Evolutionary conservation across 2,797 vertebrate genomes (phyloP).

Genomic region (Intellagama lesueurii): DNA sequence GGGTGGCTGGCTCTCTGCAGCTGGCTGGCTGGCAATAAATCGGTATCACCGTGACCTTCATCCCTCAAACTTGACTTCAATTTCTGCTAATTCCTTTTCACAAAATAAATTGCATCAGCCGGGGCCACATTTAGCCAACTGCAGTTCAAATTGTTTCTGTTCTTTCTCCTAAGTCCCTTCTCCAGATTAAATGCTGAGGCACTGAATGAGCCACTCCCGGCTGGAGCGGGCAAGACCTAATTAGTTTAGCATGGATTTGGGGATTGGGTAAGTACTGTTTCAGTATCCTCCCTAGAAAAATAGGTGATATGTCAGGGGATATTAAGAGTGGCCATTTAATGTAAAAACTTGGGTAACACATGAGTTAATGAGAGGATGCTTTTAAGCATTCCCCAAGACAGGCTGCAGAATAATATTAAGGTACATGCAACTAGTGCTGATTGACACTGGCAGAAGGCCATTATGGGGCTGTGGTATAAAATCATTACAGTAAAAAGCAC

Average conservation of each 20-base stretch:
- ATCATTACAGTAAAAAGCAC: slow-evolving; percentile 82
- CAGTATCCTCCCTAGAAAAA: slow-evolving; percentile 81
- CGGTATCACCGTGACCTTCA: slow-evolving; percentile 73
- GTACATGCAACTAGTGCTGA: slow-evolving; percentile 72
- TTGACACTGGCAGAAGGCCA: slow-evolving; percentile 79
- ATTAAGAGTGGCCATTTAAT: slow-evolving; percentile 87
- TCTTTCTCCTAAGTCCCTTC: slow-evolving; percentile 78
- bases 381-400: slow-evolving; percentile 84
- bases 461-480: slow-evolving; percentile 77
- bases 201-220: slow-evolving; percentile 73
- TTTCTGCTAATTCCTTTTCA: slow-evolving; percentile 79
- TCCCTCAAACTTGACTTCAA: slow-evolving; percentile 72
- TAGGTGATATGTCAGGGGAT: slow-evolving; percentile 82
- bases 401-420: slow-evolving; percentile 82
- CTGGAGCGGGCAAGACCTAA: slow-evolving; percentile 71
- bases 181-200: slow-evolving; percentile 84
- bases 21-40: slow-evolving; percentile 52
- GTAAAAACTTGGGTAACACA: slow-evolving; percentile 87
- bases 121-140: slow-evolving; percentile 74
- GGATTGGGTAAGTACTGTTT: slow-evolving; percentile 79
- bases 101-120: slow-evolving; percentile 80
- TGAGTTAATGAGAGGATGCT: slow-evolving; percentile 86
- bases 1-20: background rate
- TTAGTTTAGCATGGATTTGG: slow-evolving; percentile 83
- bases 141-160: slow-evolving; percentile 81